phyloP scores from a whole-genome alignment of 2,888 invertebrate species.

The Drosophila pegasa region DNA sequence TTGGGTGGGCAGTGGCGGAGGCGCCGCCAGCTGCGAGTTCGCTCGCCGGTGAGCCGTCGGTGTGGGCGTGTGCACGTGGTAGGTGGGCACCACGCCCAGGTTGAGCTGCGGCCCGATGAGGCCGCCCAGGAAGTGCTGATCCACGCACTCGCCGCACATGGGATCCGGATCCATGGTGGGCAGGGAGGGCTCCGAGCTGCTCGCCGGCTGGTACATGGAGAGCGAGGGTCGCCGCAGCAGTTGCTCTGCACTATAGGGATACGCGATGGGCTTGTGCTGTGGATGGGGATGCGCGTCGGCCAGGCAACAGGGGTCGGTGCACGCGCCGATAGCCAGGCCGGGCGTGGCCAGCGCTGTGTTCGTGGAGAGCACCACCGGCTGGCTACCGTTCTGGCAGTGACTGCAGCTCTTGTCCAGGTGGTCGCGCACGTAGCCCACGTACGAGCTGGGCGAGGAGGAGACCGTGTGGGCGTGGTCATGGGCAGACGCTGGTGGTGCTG shows the following conservation, averaged over 20 bases:
- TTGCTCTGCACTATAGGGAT: constrained; percentile 77
- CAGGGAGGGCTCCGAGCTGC: constrained; percentile 82
- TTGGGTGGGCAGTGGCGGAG: constrained; percentile 80
- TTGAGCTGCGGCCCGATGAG: constrained; percentile 79
- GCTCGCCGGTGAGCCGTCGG: constrained; percentile 82
- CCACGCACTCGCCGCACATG: constrained; percentile 84
- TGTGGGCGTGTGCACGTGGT: constrained; percentile 83
- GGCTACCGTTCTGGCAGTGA: constrained; percentile 82
- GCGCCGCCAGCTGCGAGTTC: constrained; percentile 72
- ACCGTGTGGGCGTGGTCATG: constrained; percentile 78
- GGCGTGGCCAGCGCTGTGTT: constrained; percentile 77
- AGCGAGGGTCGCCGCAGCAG: constrained; percentile 79
- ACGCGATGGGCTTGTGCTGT: constrained; percentile 81
- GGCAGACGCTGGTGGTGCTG: constrained; percentile 16
- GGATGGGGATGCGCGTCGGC: constrained; percentile 83
- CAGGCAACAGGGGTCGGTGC: constrained; percentile 80
- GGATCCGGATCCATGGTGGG: constrained; percentile 82
- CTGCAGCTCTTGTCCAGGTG: constrained; percentile 83
- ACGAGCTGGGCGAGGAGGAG: constrained; percentile 82
- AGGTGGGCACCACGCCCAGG: constrained; percentile 81
- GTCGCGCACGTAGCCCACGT: constrained; percentile 82
- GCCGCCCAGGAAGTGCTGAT: constrained; percentile 83
- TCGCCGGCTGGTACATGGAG: constrained; percentile 80
- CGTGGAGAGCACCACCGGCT: constrained; percentile 81
- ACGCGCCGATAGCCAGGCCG: constrained; percentile 79